phyloP scores from a whole-genome alignment of 2,113 vertebrate genomes.

The Protobothrops flavoviridis region DNA sequence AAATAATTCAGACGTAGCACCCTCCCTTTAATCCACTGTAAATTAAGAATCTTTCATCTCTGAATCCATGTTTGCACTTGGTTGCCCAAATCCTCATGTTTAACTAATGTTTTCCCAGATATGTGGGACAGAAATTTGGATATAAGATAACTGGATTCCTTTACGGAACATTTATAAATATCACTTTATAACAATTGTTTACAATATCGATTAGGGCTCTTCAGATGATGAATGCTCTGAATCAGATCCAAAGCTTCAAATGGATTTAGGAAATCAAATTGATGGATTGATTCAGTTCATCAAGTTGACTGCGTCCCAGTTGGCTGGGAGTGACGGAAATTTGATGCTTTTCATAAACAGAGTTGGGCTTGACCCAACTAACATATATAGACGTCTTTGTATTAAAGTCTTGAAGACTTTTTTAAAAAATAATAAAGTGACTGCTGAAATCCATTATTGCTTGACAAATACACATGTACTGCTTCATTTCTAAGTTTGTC shows the following conservation, averaged over 20 bases:
- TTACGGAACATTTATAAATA: not conserved
- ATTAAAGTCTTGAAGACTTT: not conserved
- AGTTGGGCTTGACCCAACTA: not conserved
- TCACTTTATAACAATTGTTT: not conserved
- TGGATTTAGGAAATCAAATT: not conserved
- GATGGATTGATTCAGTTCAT: not conserved
- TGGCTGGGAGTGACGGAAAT: not conserved
- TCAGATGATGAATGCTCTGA: not conserved
- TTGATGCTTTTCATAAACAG: not conserved
- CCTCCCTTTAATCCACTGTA: not conserved
- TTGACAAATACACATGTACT: not conserved
- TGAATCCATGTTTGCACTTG: not conserved
- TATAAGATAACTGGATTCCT: not conserved
- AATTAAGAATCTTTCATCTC: not conserved
- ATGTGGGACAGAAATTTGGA: not conserved
- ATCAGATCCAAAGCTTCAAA: not conserved
- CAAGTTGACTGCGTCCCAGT: not conserved
- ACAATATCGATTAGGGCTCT: not conserved
- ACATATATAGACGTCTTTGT: not conserved
- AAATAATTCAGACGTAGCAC: not conserved
- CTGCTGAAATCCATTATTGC: not conserved
- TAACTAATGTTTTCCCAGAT: not conserved
- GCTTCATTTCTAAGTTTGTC: not conserved
- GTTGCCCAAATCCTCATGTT: too few relatives aligned
- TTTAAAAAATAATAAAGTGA: not conserved